Evolutionary conservation across 2,797 vertebrate genomes (phyloP).

Genomic region (Myotis daubentonii): DNA sequence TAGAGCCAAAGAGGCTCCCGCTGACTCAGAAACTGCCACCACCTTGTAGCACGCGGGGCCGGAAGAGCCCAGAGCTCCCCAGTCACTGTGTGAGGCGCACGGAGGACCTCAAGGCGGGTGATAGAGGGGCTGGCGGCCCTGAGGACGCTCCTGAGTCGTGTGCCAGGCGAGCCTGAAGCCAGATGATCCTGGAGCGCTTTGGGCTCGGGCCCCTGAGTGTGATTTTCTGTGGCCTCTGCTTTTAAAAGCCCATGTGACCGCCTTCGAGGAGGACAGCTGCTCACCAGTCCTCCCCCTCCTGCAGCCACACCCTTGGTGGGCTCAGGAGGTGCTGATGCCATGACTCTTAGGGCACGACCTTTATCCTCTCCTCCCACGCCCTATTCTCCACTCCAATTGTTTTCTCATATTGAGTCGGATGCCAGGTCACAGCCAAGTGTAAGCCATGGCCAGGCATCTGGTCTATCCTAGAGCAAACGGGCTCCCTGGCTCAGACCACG

Average conservation of each 20-base stretch:
- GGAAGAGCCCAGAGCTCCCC: neutral
- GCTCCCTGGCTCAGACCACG: accelerated
- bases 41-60: neutral
- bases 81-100: accelerated
- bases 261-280: no score
- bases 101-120: neutral
- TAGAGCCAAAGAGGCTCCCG: neutral
- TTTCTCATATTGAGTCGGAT: neutral
- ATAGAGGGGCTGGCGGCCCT: accelerated
- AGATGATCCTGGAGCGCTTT: neutral
- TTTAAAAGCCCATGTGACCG: neutral
- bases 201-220: neutral
- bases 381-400: neutral
- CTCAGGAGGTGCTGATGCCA: neutral
- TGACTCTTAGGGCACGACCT: neutral
- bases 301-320: neutral
- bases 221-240: accelerated
- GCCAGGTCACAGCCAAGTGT: neutral
- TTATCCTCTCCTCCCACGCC: neutral
- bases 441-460: neutral
- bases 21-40: neutral
- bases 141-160: accelerated
- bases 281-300: neutral
- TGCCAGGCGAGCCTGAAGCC: neutral
- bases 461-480: neutral